phyloP scores from a whole-genome alignment of 2,797 vertebrate species.

The Melopsittacus undulatus region DNA sequence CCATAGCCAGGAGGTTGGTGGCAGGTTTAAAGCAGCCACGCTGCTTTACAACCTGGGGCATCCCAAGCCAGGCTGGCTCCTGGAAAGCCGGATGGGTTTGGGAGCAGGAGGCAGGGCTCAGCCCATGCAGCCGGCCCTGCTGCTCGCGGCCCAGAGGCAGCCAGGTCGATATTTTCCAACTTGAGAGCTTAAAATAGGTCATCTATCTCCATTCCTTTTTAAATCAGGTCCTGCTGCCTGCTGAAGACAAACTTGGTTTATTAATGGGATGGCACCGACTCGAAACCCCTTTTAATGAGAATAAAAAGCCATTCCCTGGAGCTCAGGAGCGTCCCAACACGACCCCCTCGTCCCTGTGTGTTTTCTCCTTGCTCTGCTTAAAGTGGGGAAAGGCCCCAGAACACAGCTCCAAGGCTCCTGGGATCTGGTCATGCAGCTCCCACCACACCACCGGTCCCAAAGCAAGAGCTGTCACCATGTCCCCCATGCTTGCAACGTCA shows the following conservation, averaged over 20 bases:
- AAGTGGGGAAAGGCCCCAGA: accelerated
- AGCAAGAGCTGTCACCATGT: background rate
- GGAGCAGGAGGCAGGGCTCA: background rate
- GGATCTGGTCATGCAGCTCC: background rate
- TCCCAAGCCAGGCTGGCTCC: background rate
- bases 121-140: background rate
- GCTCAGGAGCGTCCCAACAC: background rate
- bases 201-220: conserved; percentile 33
- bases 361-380: background rate
- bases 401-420: accelerated
- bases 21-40: background rate
- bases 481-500: background rate
- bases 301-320: background rate
- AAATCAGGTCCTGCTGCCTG: conserved; percentile 50
- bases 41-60: background rate
- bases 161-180: conserved; percentile 66
- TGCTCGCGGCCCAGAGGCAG: background rate
- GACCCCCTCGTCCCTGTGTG: accelerated
- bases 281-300: conserved; percentile 33
- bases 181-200: conserved; percentile 66
- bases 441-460: background rate
- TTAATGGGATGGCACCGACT: conserved; percentile 21
- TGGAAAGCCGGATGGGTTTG: background rate
- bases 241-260: conserved; percentile 48
- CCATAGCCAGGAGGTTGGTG: background rate